phyloP scores from a whole-genome alignment of 2,113 vertebrate genomes.

The Sinocyclocheilus anophthalmus region DNA sequence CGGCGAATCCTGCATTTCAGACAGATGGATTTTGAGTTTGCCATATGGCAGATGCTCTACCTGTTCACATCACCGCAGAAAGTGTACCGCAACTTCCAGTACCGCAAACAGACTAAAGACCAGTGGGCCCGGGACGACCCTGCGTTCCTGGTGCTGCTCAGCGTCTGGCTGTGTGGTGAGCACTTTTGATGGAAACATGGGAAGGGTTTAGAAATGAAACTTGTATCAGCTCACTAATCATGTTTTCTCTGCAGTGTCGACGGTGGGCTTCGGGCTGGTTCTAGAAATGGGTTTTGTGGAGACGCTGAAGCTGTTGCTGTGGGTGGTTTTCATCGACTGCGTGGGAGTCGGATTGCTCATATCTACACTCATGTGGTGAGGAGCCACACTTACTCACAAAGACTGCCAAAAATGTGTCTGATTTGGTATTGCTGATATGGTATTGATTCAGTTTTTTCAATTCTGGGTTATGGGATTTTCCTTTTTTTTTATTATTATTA shows the following conservation, averaged over 20 bases:
- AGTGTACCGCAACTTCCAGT: constrained; percentile 98
- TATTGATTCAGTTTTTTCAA: background rate
- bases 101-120: constrained; percentile 98
- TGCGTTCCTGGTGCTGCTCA: constrained; percentile 91
- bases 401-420: background rate
- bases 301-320: constrained; percentile 92
- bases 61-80: constrained; percentile 95
- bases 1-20: constrained; percentile 87
- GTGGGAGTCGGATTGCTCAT: constrained; percentile 94
- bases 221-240: background rate
- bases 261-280: constrained; percentile 93
- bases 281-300: constrained; percentile 91
- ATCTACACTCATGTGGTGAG: constrained; percentile 97
- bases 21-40: constrained; percentile 99
- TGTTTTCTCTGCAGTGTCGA: constrained; percentile 82
- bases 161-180: constrained; percentile 95
- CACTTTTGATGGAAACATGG: background rate
- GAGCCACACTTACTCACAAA: constrained; percentile 14
- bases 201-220: background rate
- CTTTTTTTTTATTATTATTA: background rate
- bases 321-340: constrained; percentile 98
- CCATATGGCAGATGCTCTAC: constrained; percentile 98
- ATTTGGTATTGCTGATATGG: background rate
- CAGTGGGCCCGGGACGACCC: constrained; percentile 98
- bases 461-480: background rate